Evolutionary conservation across 2,888 invertebrate genomes (phyloP).

Genomic region (Anoncus sp.): DNA sequence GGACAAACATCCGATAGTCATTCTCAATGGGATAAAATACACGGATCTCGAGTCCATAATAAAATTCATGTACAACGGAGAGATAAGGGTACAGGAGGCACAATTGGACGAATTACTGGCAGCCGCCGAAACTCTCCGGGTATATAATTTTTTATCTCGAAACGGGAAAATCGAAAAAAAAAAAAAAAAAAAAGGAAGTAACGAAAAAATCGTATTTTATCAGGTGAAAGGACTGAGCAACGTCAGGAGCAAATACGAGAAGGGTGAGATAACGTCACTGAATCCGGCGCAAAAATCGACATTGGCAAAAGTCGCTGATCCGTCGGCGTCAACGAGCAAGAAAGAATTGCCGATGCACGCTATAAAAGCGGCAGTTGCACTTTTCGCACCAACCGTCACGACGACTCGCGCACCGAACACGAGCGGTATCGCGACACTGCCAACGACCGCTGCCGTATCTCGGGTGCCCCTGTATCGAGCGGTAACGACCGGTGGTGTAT

Average conservation of each 20-base stretch:
- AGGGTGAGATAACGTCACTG: constrained; percentile 65
- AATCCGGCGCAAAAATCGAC: background rate
- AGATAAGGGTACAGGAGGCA: constrained; percentile 83
- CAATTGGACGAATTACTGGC: constrained; percentile 82
- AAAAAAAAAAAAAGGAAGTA: background rate
- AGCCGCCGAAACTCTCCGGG: constrained; percentile 83
- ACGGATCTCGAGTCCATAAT: constrained; percentile 82
- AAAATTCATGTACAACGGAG: constrained; percentile 84
- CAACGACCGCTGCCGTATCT: background rate
- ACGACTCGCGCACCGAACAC: constrained; percentile 1
- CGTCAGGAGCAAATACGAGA: constrained; percentile 78
- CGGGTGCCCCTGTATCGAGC: background rate
- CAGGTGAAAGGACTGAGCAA: constrained; percentile 83
- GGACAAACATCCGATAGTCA: constrained; percentile 82
- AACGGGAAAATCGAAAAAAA: background rate
- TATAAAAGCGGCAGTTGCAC: constrained; percentile 12
- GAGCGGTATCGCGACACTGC: background rate
- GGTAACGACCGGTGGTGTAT: background rate
- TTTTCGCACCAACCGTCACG: constrained; percentile 3
- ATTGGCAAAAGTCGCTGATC: background rate
- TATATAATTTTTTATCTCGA: background rate
- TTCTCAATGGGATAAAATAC: constrained; percentile 83
- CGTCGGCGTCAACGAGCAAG: background rate
- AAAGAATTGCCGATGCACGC: constrained; percentile 7
- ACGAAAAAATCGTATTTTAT: background rate